A percentile compares a stretch with the other conserved stretches of the same genome.
These are phyloP conservation scores for Anarhynchus alexandrinus DNA, from an alignment of 2,113 vertebrate genomes.

Conservation along the genomic window DNA sequence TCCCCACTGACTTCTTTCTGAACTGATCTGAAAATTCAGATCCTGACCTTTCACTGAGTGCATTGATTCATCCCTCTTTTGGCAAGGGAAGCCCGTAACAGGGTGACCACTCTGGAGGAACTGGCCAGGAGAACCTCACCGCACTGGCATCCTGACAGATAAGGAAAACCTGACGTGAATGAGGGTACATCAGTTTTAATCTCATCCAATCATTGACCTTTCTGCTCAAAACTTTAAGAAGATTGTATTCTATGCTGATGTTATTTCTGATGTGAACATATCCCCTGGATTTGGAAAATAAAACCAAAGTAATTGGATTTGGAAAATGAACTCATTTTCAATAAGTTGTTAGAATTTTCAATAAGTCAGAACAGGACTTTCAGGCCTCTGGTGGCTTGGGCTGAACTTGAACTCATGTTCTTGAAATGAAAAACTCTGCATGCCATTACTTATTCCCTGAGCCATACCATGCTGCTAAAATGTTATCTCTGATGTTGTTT, in stretches of 20 bases:
- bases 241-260: neutral
- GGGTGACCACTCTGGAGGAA: neutral
- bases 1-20: neutral
- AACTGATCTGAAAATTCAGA: neutral
- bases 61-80: neutral
- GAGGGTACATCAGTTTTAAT: neutral
- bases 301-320: neutral
- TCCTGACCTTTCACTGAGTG: neutral
- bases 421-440: constrained; percentile 10
- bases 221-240: constrained; percentile 1
- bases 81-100: neutral
- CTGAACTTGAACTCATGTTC: neutral
- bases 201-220: neutral
- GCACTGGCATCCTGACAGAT: neutral
- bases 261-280: neutral
- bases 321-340: neutral
- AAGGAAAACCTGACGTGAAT: neutral
- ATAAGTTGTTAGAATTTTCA: neutral
- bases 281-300: neutral
- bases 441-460: neutral
- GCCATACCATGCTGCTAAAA: neutral
- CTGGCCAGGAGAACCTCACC: neutral
- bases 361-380: neutral
- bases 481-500: neutral
- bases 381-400: neutral